Conservation (phyloP, 2,888 invertebrate species). For the Torymus texanus region DNA sequence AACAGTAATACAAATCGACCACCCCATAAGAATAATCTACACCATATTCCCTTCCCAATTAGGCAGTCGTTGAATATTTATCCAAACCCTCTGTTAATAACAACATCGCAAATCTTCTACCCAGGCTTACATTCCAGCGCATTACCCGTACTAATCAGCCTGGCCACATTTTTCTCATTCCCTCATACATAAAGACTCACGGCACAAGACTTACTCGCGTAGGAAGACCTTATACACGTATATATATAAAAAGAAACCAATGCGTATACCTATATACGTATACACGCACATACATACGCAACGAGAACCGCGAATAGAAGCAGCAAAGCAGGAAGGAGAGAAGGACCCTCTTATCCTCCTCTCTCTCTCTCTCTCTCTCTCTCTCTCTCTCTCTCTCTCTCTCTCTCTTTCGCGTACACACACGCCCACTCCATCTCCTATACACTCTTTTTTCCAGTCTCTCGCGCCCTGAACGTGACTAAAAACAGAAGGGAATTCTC, state of each 20-base stretch:
- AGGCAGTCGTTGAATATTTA: no score
- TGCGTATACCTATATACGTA: no score
- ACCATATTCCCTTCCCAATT: no score
- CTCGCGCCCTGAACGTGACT: conserved; percentile 57
- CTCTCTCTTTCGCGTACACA: conserved; percentile 1
- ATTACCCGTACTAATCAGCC: conserved; percentile 13
- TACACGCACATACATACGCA: no score
- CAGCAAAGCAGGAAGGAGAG: conserved; percentile 4
- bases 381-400: background rate
- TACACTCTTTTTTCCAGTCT: conserved; percentile 38
- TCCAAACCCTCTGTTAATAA: no score
- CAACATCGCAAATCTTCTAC: no score
- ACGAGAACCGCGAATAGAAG: conserved; percentile 5
- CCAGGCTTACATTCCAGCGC: background rate
- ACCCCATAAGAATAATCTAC: no score
- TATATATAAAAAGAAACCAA: no score
- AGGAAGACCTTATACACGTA: background rate
- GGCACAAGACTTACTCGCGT: background rate
- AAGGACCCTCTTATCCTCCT: conserved; percentile 34
- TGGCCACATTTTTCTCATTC: conserved; percentile 30
- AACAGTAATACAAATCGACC: no score
- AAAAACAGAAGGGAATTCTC: conserved; percentile 54
- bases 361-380: background rate
- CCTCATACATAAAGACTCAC: conserved; percentile 5
- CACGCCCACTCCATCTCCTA: background rate